A percentile compares a stretch with the other conserved stretches of the same genome.
These are phyloP conservation scores for Lobophora halterata DNA, from an alignment of 2,888 invertebrate species.

Conservation along the genomic window DNA sequence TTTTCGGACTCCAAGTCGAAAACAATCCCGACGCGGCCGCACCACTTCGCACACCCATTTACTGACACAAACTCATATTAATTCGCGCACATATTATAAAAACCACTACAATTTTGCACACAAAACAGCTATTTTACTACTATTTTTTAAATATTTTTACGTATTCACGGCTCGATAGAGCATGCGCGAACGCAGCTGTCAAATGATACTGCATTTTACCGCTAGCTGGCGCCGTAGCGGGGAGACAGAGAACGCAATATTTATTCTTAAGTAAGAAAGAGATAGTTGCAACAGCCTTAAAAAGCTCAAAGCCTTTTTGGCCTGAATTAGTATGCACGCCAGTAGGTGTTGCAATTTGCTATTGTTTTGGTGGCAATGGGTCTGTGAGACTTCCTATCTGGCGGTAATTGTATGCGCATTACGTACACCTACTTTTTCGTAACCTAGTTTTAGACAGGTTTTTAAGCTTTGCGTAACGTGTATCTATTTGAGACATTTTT, in stretches of 20 bases:
- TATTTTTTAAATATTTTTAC: conserved; percentile 31
- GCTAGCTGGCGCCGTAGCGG: conserved; percentile 56
- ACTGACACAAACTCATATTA: conserved; percentile 62
- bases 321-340: conserved; percentile 48
- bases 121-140: conserved; percentile 29
- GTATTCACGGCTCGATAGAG: conserved; percentile 55
- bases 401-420: conserved; percentile 16
- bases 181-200: conserved; percentile 73
- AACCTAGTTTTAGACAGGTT: conserved; percentile 12
- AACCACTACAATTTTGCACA: conserved; percentile 22
- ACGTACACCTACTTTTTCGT: conserved; percentile 13
- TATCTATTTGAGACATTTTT: too few species aligned
- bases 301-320: conserved; percentile 51
- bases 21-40: conserved; percentile 72
- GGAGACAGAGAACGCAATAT: conserved; percentile 13
- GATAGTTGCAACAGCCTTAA: conserved; percentile 44
- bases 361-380: conserved; percentile 44
- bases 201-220: conserved; percentile 53
- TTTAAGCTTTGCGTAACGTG: not conserved
- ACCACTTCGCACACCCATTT: conserved; percentile 73
- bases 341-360: conserved; percentile 39
- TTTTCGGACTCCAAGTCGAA: conserved; percentile 74
- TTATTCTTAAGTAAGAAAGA: conserved; percentile 4
- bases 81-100: conserved; percentile 40
- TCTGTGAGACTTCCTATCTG: conserved; percentile 36